Percentiles rank a stretch among this genome's conserved stretches.
Evolutionary conservation across 2,113 vertebrate genomes (phyloP).

Genomic region (Antennarius striatus): DNA sequence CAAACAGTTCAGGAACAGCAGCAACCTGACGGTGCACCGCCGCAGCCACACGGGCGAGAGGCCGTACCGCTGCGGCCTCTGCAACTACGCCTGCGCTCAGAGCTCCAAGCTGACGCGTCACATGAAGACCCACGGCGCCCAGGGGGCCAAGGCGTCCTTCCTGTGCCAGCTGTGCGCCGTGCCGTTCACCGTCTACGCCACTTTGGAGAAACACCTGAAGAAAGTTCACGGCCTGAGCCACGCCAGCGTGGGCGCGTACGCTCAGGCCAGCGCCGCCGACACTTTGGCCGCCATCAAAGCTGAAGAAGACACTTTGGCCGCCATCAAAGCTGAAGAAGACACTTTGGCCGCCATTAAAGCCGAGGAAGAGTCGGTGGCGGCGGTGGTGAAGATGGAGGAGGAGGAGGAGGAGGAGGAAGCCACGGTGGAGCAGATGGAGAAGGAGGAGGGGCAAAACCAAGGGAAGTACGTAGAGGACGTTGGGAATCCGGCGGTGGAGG

Average conservation of each 20-base stretch:
- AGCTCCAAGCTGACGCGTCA: conserved; percentile 90
- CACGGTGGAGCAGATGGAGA: conserved; percentile 50
- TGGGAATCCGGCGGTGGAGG: conserved; percentile 9
- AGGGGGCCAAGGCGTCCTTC: conserved; percentile 78
- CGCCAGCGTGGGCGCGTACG: conserved; percentile 70
- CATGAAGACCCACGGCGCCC: conserved; percentile 87
- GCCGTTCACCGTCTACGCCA: conserved; percentile 86
- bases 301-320: conserved; percentile 20
- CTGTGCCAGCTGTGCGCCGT: conserved; percentile 83
- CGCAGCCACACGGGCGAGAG: conserved; percentile 87
- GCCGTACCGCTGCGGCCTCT: conserved; percentile 85
- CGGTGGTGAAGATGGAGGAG: conserved; percentile 67
- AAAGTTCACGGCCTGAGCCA: conserved; percentile 81
- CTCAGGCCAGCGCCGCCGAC: conserved; percentile 57
- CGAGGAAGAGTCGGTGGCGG: conserved; percentile 21
- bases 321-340: conserved; percentile 34
- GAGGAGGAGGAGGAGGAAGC: conserved; percentile 58
- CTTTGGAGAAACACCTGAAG: conserved; percentile 88
- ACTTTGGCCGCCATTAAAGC: conserved; percentile 39
- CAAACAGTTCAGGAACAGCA: conserved; percentile 87
- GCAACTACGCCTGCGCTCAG: conserved; percentile 87
- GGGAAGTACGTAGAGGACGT: conserved; percentile 15
- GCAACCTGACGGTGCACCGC: conserved; percentile 88
- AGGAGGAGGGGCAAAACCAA: conserved; percentile 32
- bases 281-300: conserved; percentile 45